These are phyloP conservation scores for Pampusana beccarii DNA, from an alignment of 2,113 vertebrate genomes.

Conservation along the genomic window DNA sequence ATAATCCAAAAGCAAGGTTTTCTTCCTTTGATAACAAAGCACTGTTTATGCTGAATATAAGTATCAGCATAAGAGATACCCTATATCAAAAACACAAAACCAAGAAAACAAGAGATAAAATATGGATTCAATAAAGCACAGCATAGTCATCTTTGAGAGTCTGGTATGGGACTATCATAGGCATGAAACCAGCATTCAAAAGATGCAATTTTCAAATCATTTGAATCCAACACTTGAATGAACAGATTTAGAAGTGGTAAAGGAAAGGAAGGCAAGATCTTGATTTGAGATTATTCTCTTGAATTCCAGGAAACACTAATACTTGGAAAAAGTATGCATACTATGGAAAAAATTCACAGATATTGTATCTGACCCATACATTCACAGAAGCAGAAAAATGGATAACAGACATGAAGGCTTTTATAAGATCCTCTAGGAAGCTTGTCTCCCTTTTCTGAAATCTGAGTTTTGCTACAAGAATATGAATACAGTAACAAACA, in stretches of 20 bases:
- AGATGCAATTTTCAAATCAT: background rate
- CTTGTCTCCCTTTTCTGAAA: background rate
- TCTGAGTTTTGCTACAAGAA: background rate
- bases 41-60: background rate
- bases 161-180: background rate
- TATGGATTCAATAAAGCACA: background rate
- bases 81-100: background rate
- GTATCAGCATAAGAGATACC: background rate
- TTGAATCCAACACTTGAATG: background rate
- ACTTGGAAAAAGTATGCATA: background rate
- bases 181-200: background rate
- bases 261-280: background rate
- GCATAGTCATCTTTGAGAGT: background rate
- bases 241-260: background rate
- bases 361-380: background rate
- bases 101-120: background rate
- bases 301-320: background rate
- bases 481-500: background rate
- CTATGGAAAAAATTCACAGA: background rate
- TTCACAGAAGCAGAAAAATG: background rate
- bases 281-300: background rate
- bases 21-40: background rate
- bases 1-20: background rate
- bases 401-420: background rate
- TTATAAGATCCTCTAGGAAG: background rate